phyloP scores from a whole-genome alignment of 2,113 vertebrate species.

The Syrmaticus mikado region DNA sequence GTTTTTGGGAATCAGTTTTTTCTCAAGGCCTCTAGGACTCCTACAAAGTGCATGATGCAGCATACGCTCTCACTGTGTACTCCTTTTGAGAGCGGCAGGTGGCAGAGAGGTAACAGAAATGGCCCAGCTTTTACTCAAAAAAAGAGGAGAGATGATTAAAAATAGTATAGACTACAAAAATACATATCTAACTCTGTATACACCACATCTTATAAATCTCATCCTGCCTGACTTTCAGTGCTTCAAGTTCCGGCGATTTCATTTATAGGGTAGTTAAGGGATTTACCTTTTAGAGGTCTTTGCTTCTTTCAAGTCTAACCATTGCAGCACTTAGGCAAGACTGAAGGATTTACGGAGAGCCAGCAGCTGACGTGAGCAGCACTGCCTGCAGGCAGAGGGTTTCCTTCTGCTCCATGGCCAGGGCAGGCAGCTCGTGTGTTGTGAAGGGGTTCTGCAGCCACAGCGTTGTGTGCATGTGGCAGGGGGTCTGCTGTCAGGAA shows the following conservation, averaged over 20 bases:
- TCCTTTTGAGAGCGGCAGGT: background rate
- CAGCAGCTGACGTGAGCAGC: slow-evolving; percentile 3
- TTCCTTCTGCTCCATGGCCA: background rate
- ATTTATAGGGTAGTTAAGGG: slow-evolving; percentile 51
- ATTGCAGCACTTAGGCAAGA: slow-evolving; percentile 15
- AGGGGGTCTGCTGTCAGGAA: background rate
- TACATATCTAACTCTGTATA: background rate
- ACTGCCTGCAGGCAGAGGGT: background rate
- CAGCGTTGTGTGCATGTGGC: background rate
- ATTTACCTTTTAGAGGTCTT: slow-evolving; percentile 57
- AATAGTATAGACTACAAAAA: background rate
- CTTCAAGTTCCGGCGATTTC: background rate
- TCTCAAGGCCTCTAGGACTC: background rate
- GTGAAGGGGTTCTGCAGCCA: background rate
- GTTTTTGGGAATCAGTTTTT: background rate
- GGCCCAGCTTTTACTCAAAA: background rate
- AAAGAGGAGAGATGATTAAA: background rate
- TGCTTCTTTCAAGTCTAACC: slow-evolving; percentile 31
- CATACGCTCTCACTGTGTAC: fast-evolving
- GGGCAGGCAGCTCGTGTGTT: background rate
- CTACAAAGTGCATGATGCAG: background rate
- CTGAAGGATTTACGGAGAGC: slow-evolving; percentile 26
- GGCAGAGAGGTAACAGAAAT: background rate
- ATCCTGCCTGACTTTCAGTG: background rate
- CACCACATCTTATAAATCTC: background rate